Evolutionary conservation across 1,140 invertebrate species (phyloP), one percentile per base, ranked within the genome.

Genomic region (Drosophila carrolli): DNA sequence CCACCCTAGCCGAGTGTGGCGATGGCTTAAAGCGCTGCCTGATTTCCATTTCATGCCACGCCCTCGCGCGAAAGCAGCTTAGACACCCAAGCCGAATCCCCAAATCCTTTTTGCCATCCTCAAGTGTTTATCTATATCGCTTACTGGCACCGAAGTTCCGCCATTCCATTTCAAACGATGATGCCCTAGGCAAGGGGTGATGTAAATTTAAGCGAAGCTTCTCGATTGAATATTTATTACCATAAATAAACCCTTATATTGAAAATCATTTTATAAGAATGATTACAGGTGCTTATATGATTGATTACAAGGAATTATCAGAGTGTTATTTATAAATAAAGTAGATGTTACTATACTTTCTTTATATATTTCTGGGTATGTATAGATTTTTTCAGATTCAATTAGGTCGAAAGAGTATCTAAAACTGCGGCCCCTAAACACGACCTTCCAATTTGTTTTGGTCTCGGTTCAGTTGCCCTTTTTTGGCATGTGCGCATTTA

Each of bases 401-500:
- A 7, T 32, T 32, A 8, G 29, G 6, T 32, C 29, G 29, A 32
- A 32, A 32, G 29, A 32, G 29, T 32, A 54, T 44, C 35, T 11
- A 1, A 1, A 29, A 9, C 16, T 29, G 32, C 29, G 47, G 37
- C 32, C 27, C 16, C 48, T 43, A 48, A 72, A 37, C 40, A 27
- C 32, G 59, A 37, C 43, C 13, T 5, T 29, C 44, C 65, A 46
- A 58, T 61, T 77, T 77, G 72, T 43, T 56, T 38, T 68, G 35
- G 74, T 35, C 50, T 75, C 40, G 37, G 50, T 48, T 60, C 29
- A 8, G 55, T 27, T 58, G 40, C 43, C 56, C 60, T 65, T 75
- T 84, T 78, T 88, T 66, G 83, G 84, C 79, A 88, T 88, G 84
- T 88, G 85, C 80, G 81, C 84, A 88, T 88, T 88, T 88, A 88